A percentile compares a stretch with the other conserved stretches of the same genome.
phyloP scores from a whole-genome alignment of 2,797 vertebrate genomes.

The Dryobates pubescens region DNA sequence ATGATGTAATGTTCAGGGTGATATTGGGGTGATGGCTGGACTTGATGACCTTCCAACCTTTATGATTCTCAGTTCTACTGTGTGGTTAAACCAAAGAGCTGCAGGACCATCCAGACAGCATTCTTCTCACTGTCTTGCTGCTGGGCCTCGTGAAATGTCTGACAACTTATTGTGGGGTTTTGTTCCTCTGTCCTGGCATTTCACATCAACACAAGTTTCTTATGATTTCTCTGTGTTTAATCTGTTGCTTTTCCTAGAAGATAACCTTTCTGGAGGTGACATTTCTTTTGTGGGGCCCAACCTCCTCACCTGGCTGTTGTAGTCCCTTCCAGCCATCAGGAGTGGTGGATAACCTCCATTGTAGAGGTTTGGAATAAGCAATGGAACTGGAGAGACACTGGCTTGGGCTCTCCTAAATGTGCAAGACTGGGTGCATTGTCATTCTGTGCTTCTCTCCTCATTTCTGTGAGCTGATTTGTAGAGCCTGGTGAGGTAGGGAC shows the following conservation, averaged over 20 bases:
- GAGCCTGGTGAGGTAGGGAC: not conserved
- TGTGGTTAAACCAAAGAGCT: not conserved
- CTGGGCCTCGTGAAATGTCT: not conserved
- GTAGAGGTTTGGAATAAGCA: not conserved
- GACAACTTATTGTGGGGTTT: not conserved
- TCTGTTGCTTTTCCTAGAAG: not conserved
- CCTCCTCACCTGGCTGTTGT: not conserved
- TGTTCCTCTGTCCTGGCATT: not conserved
- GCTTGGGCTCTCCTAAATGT: not conserved
- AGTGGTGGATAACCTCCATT: not conserved
- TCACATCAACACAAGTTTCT: not conserved
- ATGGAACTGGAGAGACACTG: not conserved
- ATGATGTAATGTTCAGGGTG: too few relatives aligned
- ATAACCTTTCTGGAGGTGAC: not conserved
- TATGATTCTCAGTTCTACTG: too few relatives aligned
- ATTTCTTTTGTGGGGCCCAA: not conserved
- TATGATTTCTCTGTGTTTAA: not conserved
- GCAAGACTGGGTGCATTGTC: not conserved
- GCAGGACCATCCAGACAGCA: not conserved
- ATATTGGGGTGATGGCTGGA: too few relatives aligned
- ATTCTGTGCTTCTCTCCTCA: not conserved
- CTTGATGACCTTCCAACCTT: too few relatives aligned
- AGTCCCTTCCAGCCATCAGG: not conserved
- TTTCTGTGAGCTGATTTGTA: constrained; percentile 42
- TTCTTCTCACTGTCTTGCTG: not conserved